phyloP scores from a whole-genome alignment of 2,888 invertebrate species.

The Drosophila emarginata region DNA sequence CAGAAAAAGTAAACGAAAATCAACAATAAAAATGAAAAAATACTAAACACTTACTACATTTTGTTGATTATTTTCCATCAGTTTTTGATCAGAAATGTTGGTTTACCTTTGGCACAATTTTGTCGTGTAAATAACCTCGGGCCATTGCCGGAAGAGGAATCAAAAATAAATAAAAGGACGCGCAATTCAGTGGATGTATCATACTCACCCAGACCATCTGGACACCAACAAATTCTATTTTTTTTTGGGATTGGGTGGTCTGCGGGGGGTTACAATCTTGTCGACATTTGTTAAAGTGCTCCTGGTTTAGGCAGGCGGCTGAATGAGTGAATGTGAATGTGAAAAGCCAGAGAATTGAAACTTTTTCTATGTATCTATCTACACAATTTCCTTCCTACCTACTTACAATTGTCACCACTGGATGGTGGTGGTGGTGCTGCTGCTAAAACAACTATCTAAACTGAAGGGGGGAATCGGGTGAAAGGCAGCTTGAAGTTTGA shows the following conservation, averaged over 20 bases:
- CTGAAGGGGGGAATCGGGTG: background rate
- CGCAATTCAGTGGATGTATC: background rate
- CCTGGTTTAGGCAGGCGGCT: conserved; percentile 10
- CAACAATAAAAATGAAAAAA: conserved; percentile 35
- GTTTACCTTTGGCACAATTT: conserved; percentile 52
- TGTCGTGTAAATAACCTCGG: conserved; percentile 50
- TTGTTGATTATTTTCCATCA: conserved; percentile 17
- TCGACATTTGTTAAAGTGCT: conserved; percentile 14
- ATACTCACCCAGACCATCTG: background rate
- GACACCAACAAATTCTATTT: background rate
- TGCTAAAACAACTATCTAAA: conserved; percentile 7
- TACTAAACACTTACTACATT: no score
- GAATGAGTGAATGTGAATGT: background rate
- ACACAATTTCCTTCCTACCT: conserved; percentile 11
- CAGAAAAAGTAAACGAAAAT: no score
- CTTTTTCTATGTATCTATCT: conserved; percentile 2
- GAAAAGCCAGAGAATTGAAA: conserved; percentile 8
- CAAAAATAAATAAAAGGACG: background rate
- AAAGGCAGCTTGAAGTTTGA: conserved; percentile 5
- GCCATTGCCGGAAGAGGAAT: conserved; percentile 29
- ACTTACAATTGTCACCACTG: conserved; percentile 8
- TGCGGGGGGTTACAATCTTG: background rate
- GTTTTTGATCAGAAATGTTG: background rate
- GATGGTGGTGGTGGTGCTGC: background rate
- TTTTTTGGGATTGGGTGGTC: background rate